phyloP scores from a whole-genome alignment of 1,140 invertebrate species.

The Trachymyrmex septentrionalis region DNA sequence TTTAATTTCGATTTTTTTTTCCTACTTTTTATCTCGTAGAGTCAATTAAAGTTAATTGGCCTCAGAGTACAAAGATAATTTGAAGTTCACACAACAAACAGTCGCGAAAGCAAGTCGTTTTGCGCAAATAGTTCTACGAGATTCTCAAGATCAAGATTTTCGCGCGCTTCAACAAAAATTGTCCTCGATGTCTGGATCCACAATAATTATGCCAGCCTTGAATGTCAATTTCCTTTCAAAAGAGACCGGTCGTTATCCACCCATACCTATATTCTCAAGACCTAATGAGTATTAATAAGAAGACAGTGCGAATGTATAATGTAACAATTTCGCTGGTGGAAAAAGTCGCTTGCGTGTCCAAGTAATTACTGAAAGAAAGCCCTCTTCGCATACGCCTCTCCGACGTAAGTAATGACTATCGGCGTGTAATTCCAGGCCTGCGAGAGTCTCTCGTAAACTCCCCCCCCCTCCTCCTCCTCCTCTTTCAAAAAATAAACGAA shows the following conservation, averaged over 20 bases:
- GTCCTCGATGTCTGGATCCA: not conserved
- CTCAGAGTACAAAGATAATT: not conserved
- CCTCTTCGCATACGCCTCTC: not conserved
- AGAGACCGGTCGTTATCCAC: not conserved
- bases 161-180: not conserved
- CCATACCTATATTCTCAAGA: not conserved
- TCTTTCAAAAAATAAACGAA: conserved; percentile 13
- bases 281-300: conserved; percentile 20
- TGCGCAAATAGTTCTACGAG: not conserved
- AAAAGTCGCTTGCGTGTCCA: conserved; percentile 37
- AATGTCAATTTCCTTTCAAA: not conserved
- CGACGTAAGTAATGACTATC: conserved; percentile 44
- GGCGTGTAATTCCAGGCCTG: conserved; percentile 39
- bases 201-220: conserved; percentile 40
- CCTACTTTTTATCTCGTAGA: not conserved
- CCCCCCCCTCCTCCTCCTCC: too few relatives aligned
- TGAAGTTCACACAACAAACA: not conserved
- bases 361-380: conserved; percentile 48
- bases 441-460: not conserved
- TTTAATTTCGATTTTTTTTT: not conserved
- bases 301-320: conserved; percentile 33
- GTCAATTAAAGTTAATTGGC: not conserved
- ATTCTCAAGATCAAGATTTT: not conserved
- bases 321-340: conserved; percentile 28
- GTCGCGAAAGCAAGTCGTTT: not conserved